These are phyloP conservation scores for Cavia aperea DNA, from an alignment of 2,113 vertebrate species.

Conservation along the genomic window DNA sequence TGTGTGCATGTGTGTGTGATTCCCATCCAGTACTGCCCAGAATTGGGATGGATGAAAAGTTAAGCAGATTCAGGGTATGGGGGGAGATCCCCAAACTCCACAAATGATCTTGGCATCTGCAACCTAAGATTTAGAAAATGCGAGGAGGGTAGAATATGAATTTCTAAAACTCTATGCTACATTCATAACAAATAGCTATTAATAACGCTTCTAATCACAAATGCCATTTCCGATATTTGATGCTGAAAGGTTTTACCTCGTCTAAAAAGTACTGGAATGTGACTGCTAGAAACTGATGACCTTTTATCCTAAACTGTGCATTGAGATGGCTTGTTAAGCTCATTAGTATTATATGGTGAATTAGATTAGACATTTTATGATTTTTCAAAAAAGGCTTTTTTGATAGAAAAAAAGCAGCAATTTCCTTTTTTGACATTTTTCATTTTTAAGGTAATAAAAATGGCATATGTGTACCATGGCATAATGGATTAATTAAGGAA, in stretches of 20 bases:
- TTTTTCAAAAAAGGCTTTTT: conserved; percentile 72
- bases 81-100: neutral
- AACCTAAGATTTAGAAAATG: neutral
- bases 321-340: conserved; percentile 72
- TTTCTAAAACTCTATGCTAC: neutral
- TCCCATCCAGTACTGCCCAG: neutral
- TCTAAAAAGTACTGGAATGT: conserved; percentile 57
- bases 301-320: conserved; percentile 72
- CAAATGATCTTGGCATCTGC: neutral
- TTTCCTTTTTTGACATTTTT: conserved; percentile 72
- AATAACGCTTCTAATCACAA: conserved; percentile 32
- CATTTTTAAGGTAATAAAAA: conserved; percentile 78
- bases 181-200: conserved; percentile 42
- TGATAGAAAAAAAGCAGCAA: conserved; percentile 60
- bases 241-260: conserved; percentile 52
- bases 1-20: rapidly evolving
- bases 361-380: conserved; percentile 72
- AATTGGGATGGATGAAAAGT: neutral
- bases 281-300: conserved; percentile 66
- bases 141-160: neutral
- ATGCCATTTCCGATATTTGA: conserved; percentile 56
- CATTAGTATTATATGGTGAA: conserved; percentile 74
- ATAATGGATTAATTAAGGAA: conserved; percentile 82
- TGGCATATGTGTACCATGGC: conserved; percentile 72
- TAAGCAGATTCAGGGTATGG: neutral